phyloP scores from a whole-genome alignment of 2,797 vertebrate species.

The Danio kyathit region DNA sequence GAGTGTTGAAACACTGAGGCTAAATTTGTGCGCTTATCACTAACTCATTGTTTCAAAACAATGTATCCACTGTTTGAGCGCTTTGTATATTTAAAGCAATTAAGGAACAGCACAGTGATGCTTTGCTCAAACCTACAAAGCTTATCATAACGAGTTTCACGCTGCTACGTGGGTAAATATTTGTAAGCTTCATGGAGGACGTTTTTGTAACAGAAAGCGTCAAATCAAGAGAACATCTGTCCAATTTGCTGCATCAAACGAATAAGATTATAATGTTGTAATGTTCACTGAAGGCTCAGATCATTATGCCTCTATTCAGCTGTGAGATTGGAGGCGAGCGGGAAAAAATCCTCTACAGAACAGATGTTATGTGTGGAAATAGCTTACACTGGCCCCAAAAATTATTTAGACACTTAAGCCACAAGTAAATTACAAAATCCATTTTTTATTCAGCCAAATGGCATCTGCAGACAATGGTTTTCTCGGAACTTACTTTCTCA shows the following conservation, averaged over 20 bases:
- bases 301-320: constrained; percentile 82
- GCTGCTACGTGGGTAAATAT: constrained; percentile 47
- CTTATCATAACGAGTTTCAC: constrained; percentile 47
- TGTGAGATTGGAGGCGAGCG: constrained; percentile 69
- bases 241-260: constrained; percentile 79
- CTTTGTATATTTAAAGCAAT: constrained; percentile 44
- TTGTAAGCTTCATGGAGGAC: constrained; percentile 44
- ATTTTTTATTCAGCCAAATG: constrained; percentile 27
- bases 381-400: constrained; percentile 7
- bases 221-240: constrained; percentile 79
- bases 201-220: constrained; percentile 62
- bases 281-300: constrained; percentile 80
- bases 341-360: constrained; percentile 73
- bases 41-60: constrained; percentile 38
- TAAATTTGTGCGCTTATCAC: constrained; percentile 22
- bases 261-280: constrained; percentile 78
- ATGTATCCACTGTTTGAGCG: constrained; percentile 23
- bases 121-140: constrained; percentile 51
- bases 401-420: constrained; percentile 18
- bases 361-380: constrained; percentile 67
- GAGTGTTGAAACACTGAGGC: constrained; percentile 25
- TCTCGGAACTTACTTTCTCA: neutral
- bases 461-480: constrained; percentile 8
- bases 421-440: neutral
- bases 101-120: constrained; percentile 35